Conservation (phyloP, 2,113 vertebrate genomes). For the Drymodes brunneopygia region DNA sequence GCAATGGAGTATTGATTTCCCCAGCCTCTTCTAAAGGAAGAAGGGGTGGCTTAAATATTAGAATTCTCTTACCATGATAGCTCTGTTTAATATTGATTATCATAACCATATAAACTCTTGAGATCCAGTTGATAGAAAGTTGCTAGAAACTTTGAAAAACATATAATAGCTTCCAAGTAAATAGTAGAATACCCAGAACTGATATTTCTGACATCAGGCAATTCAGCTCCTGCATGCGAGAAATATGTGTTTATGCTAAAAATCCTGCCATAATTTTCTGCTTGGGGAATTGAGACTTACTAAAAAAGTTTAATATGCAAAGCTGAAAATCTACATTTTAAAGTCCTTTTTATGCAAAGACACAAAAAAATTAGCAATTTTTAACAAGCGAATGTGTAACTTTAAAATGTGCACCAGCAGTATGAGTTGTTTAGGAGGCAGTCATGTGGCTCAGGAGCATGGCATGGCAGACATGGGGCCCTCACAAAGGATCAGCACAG, state of each 20-base stretch:
- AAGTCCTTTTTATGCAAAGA: constrained; percentile 17
- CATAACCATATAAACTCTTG: constrained; percentile 33
- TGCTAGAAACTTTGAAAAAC: constrained; percentile 33
- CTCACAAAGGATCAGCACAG: fast-evolving
- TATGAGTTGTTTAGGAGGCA: background rate
- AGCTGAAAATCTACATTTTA: constrained; percentile 47
- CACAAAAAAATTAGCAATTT: constrained; percentile 13
- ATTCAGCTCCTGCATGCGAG: background rate
- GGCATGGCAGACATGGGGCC: background rate
- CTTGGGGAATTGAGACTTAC: constrained; percentile 34
- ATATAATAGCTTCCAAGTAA: constrained; percentile 49
- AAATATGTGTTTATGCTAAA: constrained; percentile 39
- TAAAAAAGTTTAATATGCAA: constrained; percentile 39
- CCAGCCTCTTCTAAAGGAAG: background rate
- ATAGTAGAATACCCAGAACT: constrained; percentile 45
- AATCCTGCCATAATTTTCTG: constrained; percentile 38
- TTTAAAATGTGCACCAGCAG: background rate
- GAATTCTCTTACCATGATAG: background rate
- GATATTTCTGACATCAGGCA: background rate
- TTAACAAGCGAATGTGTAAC: background rate
- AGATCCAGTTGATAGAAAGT: constrained; percentile 30
- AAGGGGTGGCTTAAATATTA: constrained; percentile 27
- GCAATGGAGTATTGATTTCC: constrained; percentile 44
- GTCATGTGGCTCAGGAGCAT: background rate
- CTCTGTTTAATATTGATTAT: constrained; percentile 52